Base-by-base conservation (phyloP, 2,888 invertebrate species). In the Heliconius sara region DNA sequence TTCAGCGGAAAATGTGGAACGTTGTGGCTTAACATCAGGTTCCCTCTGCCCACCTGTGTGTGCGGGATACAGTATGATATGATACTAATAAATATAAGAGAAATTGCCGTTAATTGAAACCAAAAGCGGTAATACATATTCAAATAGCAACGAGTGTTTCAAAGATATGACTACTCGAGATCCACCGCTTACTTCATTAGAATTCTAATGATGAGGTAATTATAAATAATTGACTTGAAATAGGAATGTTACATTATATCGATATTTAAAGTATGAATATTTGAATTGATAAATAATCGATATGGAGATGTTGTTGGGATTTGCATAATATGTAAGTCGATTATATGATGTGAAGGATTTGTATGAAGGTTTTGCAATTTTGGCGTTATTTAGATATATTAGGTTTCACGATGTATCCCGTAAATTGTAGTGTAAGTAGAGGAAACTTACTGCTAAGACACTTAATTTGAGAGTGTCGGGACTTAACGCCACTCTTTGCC, bases 181-280 rank as follows among this genome's bases (percentile, higher is more conserved):
- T 73, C 34, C 57, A 34, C 73, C 57, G 10, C 16, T 60, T 19
- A 73, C 34, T 73, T 73, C 19, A 73, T 73, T 73, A 60, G 60
- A 60, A 73, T 60, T 25, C n/a, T 73, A 60, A 60, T 73, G 73
- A 73, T 60, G 12, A 73, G 34, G 16, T 70, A 70, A 72, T 72
- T 57, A n/a, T 72, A 72, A 16, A 73, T 73, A 60, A 73, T 60
- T 73, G 60, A 60, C 16, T 73, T 60, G 34, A 73, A 60, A 60
- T 73, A 3, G 57, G 57, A 73, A 73, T 60, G 57, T n/a, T 16
- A 16, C 57, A 60, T 73, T 60, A 73, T 57, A 60, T 60, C 34
- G 16, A 73, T 73, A 34, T 57, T 12, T 34, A n/a, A 39, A 60
- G 1, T 73, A 34, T 60, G 73, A 30, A 60, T 60, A 34, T 34